Evolutionary conservation across 2,797 vertebrate genomes (phyloP).

Genomic region (Emydoidea blandingii): DNA sequence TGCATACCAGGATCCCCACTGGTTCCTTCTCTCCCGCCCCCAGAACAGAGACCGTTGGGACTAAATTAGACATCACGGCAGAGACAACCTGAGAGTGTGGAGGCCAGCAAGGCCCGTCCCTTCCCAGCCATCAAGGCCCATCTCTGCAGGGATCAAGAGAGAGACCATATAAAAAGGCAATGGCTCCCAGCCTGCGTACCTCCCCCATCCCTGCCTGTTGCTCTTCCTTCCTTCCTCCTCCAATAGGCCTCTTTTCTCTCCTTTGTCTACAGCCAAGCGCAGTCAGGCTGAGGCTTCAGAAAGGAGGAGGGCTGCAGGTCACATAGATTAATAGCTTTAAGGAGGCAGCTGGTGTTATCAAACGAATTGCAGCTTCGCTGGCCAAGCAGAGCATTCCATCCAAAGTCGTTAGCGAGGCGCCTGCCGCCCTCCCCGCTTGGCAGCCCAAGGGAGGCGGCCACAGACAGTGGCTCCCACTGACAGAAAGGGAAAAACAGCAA

Average conservation of each 20-base stretch:
- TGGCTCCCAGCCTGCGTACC: background rate
- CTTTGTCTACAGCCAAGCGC: background rate
- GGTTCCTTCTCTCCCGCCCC: background rate
- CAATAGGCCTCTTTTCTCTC: background rate
- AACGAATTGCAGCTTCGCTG: background rate
- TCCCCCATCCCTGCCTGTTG: background rate
- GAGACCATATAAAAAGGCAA: background rate
- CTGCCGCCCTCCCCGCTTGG: background rate
- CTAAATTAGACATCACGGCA: background rate
- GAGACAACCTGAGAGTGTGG: background rate
- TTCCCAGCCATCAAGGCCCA: background rate
- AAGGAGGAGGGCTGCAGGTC: background rate
- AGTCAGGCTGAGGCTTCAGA: background rate
- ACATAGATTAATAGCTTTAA: background rate
- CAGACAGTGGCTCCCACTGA: background rate
- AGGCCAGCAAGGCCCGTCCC: background rate
- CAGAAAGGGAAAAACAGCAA: background rate
- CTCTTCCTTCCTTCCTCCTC: background rate
- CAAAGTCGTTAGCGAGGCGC: background rate
- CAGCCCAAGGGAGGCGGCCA: background rate
- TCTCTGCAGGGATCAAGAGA: background rate
- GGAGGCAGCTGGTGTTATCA: background rate
- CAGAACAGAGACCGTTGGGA: background rate
- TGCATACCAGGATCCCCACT: background rate
- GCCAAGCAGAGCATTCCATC: background rate